Evolutionary conservation across 2,113 vertebrate species (phyloP).

Genomic region (Rhinolophus ferrumequinum): DNA sequence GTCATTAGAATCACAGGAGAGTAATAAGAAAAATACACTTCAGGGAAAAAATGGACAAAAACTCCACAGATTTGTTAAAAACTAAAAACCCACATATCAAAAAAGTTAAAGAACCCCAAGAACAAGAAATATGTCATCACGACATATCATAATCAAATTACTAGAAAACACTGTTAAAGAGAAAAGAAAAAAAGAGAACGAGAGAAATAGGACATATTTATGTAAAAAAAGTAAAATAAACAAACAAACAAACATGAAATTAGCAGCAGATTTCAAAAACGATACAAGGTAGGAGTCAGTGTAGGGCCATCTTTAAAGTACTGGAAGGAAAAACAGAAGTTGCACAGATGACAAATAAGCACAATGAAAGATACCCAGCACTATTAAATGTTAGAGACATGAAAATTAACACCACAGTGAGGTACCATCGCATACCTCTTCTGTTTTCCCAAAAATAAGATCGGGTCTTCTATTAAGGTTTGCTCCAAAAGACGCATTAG

Average conservation of each 20-base stretch:
- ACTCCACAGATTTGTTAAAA: not conserved
- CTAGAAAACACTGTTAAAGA: not conserved
- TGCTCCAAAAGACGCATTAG: too few species aligned
- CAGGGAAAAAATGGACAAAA: not conserved
- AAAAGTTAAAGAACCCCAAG: not conserved
- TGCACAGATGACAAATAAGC: not conserved
- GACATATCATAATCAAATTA: not conserved
- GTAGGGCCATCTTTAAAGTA: not conserved
- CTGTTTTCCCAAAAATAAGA: too few species aligned
- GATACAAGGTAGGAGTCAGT: not conserved
- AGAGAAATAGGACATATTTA: not conserved
- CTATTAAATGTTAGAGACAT: not conserved
- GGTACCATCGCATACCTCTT: not conserved
- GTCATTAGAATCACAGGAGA: not conserved
- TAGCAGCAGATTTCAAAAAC: not conserved
- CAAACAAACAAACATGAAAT: not conserved
- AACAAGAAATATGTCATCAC: not conserved
- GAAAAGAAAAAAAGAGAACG: not conserved
- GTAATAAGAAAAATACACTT: not conserved
- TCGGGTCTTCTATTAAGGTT: too few species aligned
- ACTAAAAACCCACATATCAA: not conserved
- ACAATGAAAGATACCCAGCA: not conserved
- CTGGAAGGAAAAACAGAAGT: not conserved
- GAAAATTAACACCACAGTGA: not conserved
- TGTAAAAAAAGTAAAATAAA: fast-evolving